Base-by-base conservation (phyloP, 2,113 vertebrate genomes). In the Pao palembangensis region DNA sequence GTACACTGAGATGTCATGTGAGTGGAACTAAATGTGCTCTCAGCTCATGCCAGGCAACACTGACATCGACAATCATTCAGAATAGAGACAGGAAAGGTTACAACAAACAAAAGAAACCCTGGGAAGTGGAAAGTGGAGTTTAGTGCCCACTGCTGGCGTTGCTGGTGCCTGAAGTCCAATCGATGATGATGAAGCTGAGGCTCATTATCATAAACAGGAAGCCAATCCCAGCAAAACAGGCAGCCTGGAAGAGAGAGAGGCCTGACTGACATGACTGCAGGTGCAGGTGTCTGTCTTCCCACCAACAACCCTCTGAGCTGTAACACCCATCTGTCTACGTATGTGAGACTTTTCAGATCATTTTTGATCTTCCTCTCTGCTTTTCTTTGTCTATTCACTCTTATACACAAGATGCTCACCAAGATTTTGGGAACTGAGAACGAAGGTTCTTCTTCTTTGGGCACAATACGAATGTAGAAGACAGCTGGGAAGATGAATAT, bases 401-500 rank as follows among this genome's bases (percentile, higher is more conserved):
- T 47, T 47, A 8, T 21, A 53, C 6, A 14, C 25, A 6, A 12
- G 20, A 51, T 51, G 2, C 93, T 84, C 76, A 99, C 97, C 91
- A 97, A 31, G 79, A 98, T 93, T 90, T 99, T 99, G 47, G 94
- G 95, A 6, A 82, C 57, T 0, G 97, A 98, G 73, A 81, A 91
- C 61, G 90, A 74, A 0, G 97, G 94, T 64, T 98, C 96, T 60
- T 94, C 93, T 79, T 98, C 96, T 71, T 93, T 92, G 84, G 97
- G 96, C 75, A 98, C 85, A 69, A 98, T 98, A 49, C 96, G 94
- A 55, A 99, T 95, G 87, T 99, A 99, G 90, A 99, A 99, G 71
- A 96, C 88, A 44, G 96, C 97, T 0, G 97, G 97, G 76, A 99
- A 99, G 86, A 99, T 99, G 88, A 99, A 99, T 86, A 99, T 99